Evolutionary conservation across 2,888 invertebrate species (phyloP).

Genomic region (Scaeva pyrastri): DNA sequence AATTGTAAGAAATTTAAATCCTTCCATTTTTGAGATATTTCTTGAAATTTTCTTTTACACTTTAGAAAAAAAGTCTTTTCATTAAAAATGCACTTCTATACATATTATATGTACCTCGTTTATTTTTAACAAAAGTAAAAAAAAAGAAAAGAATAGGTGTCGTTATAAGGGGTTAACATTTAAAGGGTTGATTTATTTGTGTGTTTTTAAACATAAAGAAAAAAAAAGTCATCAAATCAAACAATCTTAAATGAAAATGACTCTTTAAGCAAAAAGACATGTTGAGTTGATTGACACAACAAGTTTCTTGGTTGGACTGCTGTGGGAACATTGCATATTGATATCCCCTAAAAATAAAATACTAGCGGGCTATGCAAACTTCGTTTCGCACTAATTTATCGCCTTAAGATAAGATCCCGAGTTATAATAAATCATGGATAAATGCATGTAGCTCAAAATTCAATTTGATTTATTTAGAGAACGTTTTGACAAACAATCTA

Average conservation of each 20-base stretch:
- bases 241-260: not conserved
- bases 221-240: not conserved
- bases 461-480: no score
- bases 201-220: not conserved
- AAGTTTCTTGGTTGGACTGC: not conserved
- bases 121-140: not conserved
- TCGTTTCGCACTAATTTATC: no score
- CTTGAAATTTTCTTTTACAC: not conserved
- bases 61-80: not conserved
- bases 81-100: not conserved
- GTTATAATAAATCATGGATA: no score
- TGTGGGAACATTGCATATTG: no score
- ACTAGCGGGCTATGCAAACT: no score
- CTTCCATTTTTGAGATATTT: not conserved
- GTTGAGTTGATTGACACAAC: not conserved
- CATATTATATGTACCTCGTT: no score
- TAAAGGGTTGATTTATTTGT: not conserved
- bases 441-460: no score
- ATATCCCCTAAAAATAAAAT: no score
- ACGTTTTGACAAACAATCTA: no score
- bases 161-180: not conserved
- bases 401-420: no score
- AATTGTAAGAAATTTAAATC: no score
- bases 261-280: not conserved
- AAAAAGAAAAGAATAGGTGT: not conserved